Evolutionary conservation across 2,797 vertebrate genomes (phyloP), one percentile per base, ranked within the genome.

Genomic region (Melanotaenia parkinsoni): DNA sequence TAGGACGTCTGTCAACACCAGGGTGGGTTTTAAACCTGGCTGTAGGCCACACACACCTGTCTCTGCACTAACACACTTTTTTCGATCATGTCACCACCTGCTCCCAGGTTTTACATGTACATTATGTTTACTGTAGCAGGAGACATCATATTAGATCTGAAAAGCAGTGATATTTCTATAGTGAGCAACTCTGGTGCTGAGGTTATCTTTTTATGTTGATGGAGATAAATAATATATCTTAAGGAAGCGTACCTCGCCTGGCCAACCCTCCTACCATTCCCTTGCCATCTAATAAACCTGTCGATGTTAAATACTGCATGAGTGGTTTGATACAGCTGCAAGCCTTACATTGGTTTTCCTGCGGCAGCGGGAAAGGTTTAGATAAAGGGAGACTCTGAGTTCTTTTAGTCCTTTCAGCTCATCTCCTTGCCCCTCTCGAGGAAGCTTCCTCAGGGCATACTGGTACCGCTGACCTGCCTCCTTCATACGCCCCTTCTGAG

Each of bases 401-500:
- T 99, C 98, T 76, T 95, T 96, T 81, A 99, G 97, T 0, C 96
- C 95, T 87, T 97, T 97, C 85, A 97, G 95, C 87, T 99, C 98
- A 67, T 99, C 98, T 64, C 96, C 97, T 38, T 96, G 95, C 1
- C 96, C 96, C 88, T 99, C 98, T 30, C 97, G 94, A 0, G 98
- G 98, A 71, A 99, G 97, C 89, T 98, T 99, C 86, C 97, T 94
- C 77, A 99, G 72, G 56, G 98, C 98, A 0, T 97, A 98, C 89
- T 99, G 98, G 80, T 99, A 99, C 63, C 98, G 94, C 94, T 99
- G 98, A 2, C 97, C 95, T 1, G 98, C 98, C 74, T 99, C 98
- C 88, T 98, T 99, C 98, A 99, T 99, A 80, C 97, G 98, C 35
- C 98, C 98, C 90, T 99, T 98, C 98, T 99, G 91, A 60, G 84